phyloP scores from a whole-genome alignment of 2,113 vertebrate species.

The Thalassoma bifasciatum region DNA sequence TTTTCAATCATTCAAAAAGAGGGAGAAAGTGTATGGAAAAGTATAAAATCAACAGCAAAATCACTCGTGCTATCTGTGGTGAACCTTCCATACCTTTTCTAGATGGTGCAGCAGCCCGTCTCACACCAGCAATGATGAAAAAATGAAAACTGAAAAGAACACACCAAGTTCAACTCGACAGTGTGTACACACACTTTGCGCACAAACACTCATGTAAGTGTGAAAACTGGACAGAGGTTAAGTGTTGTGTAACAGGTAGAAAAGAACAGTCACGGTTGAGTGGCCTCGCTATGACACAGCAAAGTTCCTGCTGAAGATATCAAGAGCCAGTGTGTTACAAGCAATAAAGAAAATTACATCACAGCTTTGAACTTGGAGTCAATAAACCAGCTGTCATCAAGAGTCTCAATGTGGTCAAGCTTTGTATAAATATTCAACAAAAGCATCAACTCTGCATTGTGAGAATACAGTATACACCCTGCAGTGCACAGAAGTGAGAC shows the following conservation, averaged over 20 bases:
- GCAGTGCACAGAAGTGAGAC: background rate
- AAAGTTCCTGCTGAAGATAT: background rate
- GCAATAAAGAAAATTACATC: background rate
- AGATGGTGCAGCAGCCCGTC: background rate
- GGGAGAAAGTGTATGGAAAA: too few relatives aligned
- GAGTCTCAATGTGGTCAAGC: background rate
- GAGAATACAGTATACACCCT: too few relatives aligned
- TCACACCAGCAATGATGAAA: background rate
- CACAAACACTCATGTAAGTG: background rate
- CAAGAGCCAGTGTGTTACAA: background rate
- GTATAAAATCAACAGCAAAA: too few relatives aligned
- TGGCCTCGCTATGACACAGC: constrained; percentile 22
- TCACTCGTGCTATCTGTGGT: background rate
- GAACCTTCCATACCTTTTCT: constrained; percentile 30
- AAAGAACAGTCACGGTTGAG: constrained; percentile 35
- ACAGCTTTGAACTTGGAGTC: background rate
- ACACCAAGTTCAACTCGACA: constrained; percentile 17
- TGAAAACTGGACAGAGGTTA: constrained; percentile 56
- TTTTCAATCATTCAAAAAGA: too few relatives aligned
- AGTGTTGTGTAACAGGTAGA: constrained; percentile 56
- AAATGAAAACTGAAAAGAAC: constrained; percentile 11
- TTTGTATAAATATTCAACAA: background rate
- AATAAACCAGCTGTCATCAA: background rate
- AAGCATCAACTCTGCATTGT: background rate
- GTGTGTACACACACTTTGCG: background rate